Evolutionary conservation across 2,888 invertebrate species (phyloP), one percentile per base, ranked within the genome.

Genomic region (Epinotia ramella): DNA sequence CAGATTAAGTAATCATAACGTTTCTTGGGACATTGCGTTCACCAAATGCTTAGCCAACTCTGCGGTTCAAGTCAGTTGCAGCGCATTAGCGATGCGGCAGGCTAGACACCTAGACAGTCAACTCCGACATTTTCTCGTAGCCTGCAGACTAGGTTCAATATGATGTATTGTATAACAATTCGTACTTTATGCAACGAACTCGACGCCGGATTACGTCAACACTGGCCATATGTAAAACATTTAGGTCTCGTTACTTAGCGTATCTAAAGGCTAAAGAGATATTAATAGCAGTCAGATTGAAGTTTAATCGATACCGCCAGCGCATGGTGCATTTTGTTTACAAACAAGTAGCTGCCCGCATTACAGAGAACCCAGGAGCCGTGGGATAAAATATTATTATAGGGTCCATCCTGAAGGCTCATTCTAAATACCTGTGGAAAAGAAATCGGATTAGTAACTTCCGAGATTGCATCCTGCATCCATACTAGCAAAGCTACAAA

Each of bases 161-260:
- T 81, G 82, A 83, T 79, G 79, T 79, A 83, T 85, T 86, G 84
- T 84, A 84, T 86, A 86, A 86, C 82, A 81, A 79, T 81, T 79
- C 74, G 78, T 80, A 80, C 73, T 82, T 82, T 84, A 77, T 82
- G 82, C 85, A 83, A 81, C 80, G 20, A 79, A 73, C 78, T 79
- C 80, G 84, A 79, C 78, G 70, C 77, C 53, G 75, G 79, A 79
- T 85, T 84, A 82, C 84, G 83, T 84, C 80, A 84, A 83, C 78
- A 73, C 68, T 78, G 65, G 65, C 66, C 75, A 75, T 62, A 75
- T 75, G 71, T 75, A 66, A 71, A 75, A 69, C 69, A 74, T 74
- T 57, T 69, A 64, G 57, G 62, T 57, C 73, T 62, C 62, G 56
- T 63, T 74, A 69, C 56, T 69, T 63, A 69, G 63, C 68, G 65